Evolutionary conservation across 2,888 invertebrate species (phyloP).

Genomic region (Dynastes grantii): DNA sequence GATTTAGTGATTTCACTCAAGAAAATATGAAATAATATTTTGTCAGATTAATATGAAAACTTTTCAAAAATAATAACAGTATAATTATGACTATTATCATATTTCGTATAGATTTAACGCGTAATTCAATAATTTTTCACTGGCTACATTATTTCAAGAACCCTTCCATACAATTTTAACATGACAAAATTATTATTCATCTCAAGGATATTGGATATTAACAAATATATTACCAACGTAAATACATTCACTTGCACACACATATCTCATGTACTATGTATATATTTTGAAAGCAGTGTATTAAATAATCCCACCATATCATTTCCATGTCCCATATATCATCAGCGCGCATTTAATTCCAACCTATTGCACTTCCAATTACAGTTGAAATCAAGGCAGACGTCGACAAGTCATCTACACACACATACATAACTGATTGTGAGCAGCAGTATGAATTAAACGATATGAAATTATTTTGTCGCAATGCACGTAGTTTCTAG

Average conservation of each 20-base stretch:
- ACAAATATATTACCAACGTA: background rate
- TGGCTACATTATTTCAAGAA: too few relatives aligned
- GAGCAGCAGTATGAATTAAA: background rate
- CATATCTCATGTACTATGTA: background rate
- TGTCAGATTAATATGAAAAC: too few relatives aligned
- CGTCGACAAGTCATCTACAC: background rate
- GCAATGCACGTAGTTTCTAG: background rate
- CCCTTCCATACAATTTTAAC: too few relatives aligned
- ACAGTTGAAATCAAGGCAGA: background rate
- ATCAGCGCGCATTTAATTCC: background rate
- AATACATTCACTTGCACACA: background rate
- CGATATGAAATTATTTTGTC: background rate
- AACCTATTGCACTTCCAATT: background rate
- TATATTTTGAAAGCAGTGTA: background rate
- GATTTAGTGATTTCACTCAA: too few relatives aligned
- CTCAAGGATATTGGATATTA: background rate
- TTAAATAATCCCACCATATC: background rate
- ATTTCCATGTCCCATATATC: conserved; percentile 7
- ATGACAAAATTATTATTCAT: background rate
- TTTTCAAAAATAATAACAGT: too few relatives aligned
- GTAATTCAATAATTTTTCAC: too few relatives aligned
- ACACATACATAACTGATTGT: too few relatives aligned
- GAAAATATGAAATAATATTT: too few relatives aligned
- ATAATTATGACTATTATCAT: too few relatives aligned
- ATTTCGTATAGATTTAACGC: too few relatives aligned